Conservation (phyloP, 2,113 vertebrate genomes). For the Leucosticte australis region DNA sequence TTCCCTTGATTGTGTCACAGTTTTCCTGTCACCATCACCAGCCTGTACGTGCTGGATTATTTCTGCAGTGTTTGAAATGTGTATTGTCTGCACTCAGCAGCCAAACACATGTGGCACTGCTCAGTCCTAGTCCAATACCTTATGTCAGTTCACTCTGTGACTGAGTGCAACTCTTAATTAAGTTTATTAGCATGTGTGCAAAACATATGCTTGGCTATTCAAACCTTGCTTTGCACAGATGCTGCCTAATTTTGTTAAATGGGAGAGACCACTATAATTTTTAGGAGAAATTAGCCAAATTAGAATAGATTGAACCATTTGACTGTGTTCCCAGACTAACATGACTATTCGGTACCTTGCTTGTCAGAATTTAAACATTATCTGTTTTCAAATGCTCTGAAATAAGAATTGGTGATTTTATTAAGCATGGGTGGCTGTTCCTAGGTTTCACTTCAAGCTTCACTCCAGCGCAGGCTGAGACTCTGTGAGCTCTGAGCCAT, state of each 20-base stretch:
- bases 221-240: slow-evolving; percentile 24
- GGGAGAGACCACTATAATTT: not conserved
- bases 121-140: not conserved
- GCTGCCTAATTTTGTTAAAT: slow-evolving; percentile 32
- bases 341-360: not conserved
- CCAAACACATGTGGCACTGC: not conserved
- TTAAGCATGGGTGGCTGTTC: not conserved
- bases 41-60: not conserved
- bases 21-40: not conserved
- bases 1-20: not conserved
- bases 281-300: slow-evolving; percentile 13
- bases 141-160: not conserved
- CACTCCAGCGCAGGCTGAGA: not conserved
- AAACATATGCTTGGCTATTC: slow-evolving; percentile 30
- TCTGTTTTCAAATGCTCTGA: not conserved
- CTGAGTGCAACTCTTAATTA: slow-evolving; percentile 7
- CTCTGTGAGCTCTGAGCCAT: not conserved
- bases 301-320: not conserved
- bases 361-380: not conserved
- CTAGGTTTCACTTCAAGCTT: not conserved
- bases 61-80: not conserved
- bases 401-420: not conserved
- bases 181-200: slow-evolving; percentile 21
- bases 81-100: not conserved
- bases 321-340: not conserved